Evolutionary conservation across 2,797 vertebrate genomes (phyloP), one percentile per base, ranked within the genome.

Genomic region (Catamblyrhynchus diadema): DNA sequence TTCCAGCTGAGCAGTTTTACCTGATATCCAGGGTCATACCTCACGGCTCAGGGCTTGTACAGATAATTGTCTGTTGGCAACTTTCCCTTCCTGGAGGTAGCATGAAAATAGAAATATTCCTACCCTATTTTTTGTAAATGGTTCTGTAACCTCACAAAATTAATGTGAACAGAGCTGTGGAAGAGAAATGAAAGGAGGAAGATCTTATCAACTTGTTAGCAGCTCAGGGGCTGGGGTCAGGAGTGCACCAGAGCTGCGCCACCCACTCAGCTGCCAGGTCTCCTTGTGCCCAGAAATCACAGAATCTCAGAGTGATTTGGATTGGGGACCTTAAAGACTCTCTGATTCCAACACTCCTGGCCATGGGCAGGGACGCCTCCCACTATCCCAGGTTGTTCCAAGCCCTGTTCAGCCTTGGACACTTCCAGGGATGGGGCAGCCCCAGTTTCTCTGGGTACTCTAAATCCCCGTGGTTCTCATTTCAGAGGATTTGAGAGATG

Each of bases 11-110:
- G 6, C 19, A 4, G 33, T 44, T 84, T 59, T 32, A 23, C 7
- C 5, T 41, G 50, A 32, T 24, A 13, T 1, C 8, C 11, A 39
- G 11, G 2, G 24, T 44, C 51, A 27, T 77, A 48, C 12, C 45
- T 69, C 32, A 21, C 0, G 0, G 42, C 27, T n/a, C 64, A 30
- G 17, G 39, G 56, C 57, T 51, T 21, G 59, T 0, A 1, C 8
- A 48, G 50, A 14, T 8, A 14, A 22, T 18, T 0, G 7, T 47
- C 51, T 37, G 6, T 14, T 60, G 73, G 47, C 22, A 17, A 8
- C 24, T 56, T 61, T 65, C n/a, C 28, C 48, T 48, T 28, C 12
- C 44, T 51, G 18, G 4, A 44, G 24, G 30, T 33, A 11, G 22
- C 0, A 6, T 57, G n/a, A 53, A 77, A 75, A 62, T 20, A 93